phyloP scores from a whole-genome alignment of 2,797 vertebrate species.

The Cottoperca gobio region DNA sequence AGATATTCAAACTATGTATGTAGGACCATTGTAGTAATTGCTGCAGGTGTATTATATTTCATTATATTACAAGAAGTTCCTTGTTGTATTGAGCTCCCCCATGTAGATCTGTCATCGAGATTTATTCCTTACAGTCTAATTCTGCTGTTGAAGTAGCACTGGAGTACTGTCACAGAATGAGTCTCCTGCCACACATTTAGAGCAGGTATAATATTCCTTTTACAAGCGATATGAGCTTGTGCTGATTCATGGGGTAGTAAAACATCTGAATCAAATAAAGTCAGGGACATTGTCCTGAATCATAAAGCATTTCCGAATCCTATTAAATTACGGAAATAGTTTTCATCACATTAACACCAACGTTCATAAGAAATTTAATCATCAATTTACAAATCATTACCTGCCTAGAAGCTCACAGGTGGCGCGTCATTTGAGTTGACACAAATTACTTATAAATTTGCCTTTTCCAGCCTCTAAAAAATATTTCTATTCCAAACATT shows the following conservation, averaged over 20 bases:
- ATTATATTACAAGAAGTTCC: conserved; percentile 16
- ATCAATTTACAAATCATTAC: conserved; percentile 29
- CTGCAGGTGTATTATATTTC: neutral
- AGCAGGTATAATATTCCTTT: conserved; percentile 53
- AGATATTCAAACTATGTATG: conserved; percentile 14
- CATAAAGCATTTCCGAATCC: conserved; percentile 11
- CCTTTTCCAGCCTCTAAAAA: neutral
- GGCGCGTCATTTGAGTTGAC: conserved; percentile 21
- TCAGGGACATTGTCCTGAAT: conserved; percentile 25
- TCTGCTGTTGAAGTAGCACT: neutral
- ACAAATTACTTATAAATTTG: conserved; percentile 27
- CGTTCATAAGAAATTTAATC: conserved; percentile 28
- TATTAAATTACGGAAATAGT: conserved; percentile 27
- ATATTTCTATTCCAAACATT: neutral
- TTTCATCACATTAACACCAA: conserved; percentile 4
- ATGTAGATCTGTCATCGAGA: conserved; percentile 21
- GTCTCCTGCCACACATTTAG: conserved; percentile 50
- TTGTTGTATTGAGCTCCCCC: conserved; percentile 6
- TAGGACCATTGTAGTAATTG: neutral
- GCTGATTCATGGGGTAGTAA: conserved; percentile 49
- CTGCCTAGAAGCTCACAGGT: conserved; percentile 11
- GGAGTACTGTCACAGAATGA: conserved; percentile 34
- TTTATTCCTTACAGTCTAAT: conserved; percentile 32
- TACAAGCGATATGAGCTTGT: conserved; percentile 33
- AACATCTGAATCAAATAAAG: conserved; percentile 41